A percentile compares a stretch with the other conserved stretches of the same genome.
phyloP scores from a whole-genome alignment of 2,888 invertebrate genomes.

The Yponomeuta sedellus region DNA sequence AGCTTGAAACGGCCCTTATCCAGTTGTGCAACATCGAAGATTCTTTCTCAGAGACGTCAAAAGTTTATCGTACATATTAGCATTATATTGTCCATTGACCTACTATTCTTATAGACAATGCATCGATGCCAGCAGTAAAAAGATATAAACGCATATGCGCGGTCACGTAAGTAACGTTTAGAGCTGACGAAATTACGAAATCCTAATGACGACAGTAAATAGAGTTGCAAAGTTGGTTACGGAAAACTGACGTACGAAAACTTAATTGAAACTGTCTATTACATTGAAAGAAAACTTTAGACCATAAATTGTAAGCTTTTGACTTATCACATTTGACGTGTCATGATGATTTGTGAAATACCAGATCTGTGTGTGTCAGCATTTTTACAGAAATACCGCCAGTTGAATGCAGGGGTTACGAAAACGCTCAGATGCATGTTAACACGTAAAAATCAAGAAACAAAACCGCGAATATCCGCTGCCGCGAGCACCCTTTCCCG shows the following conservation, averaged over 20 bases:
- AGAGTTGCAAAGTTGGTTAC: not conserved
- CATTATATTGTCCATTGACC: conserved; percentile 14
- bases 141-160: not conserved
- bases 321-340: not conserved
- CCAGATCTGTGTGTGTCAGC: not conserved
- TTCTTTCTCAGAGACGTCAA: conserved; percentile 4
- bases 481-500: conserved; percentile 33
- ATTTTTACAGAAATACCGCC: not conserved
- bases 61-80: conserved; percentile 10
- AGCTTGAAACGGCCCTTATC: not conserved
- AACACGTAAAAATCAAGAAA: conserved; percentile 39
- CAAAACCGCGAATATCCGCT: conserved; percentile 22
- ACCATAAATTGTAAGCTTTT: not conserved
- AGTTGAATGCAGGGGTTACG: not conserved
- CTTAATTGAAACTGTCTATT: not conserved
- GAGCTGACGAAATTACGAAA: not conserved
- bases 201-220: not conserved
- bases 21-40: not conserved
- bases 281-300: not conserved
- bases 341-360: not conserved
- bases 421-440: conserved; percentile 22
- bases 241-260: too few relatives aligned
- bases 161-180: not conserved
- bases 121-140: not conserved
- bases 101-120: conserved; percentile 9